Evolutionary conservation across 2,797 vertebrate genomes (phyloP).

Genomic region (Poecilia wingei): DNA sequence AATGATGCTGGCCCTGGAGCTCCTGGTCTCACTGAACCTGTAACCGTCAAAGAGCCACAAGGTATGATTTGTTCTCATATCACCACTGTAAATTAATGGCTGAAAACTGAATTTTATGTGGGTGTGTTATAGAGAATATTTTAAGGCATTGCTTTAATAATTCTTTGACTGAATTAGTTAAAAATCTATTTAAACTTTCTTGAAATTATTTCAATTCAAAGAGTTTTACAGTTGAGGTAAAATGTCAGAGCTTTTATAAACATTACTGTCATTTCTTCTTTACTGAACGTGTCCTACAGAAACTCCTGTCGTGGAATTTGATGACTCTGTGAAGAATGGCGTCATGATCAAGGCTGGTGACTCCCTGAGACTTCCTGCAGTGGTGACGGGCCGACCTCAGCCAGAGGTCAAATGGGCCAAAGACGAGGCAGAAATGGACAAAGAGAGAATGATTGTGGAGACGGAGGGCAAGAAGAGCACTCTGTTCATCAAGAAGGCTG

Average conservation of each 20-base stretch:
- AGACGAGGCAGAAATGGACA: slow-evolving; percentile 88
- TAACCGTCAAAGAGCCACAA: slow-evolving; percentile 92
- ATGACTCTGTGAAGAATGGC: slow-evolving; percentile 89
- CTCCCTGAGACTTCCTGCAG: slow-evolving; percentile 89
- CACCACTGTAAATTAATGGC: neutral
- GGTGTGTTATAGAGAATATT: neutral
- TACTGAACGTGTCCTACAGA: slow-evolving; percentile 71
- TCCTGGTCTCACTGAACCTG: slow-evolving; percentile 90
- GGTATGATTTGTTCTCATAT: slow-evolving; percentile 74
- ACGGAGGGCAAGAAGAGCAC: slow-evolving; percentile 87
- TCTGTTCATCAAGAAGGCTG: slow-evolving; percentile 87
- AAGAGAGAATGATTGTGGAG: slow-evolving; percentile 87
- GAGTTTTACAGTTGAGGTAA: neutral
- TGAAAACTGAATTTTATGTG: neutral
- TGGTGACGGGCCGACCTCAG: slow-evolving; percentile 89
- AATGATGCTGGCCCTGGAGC: slow-evolving; percentile 93
- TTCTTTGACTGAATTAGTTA: neutral
- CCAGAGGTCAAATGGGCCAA: slow-evolving; percentile 90
- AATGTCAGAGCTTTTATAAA: neutral
- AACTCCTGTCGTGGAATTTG: slow-evolving; percentile 88
- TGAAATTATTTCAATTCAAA: no score
- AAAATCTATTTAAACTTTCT: neutral
- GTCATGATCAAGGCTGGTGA: slow-evolving; percentile 92
- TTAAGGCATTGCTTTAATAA: neutral
- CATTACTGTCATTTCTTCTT: neutral